phyloP scores from a whole-genome alignment of 2,797 vertebrate genomes.

The Loriculus beryllinus region DNA sequence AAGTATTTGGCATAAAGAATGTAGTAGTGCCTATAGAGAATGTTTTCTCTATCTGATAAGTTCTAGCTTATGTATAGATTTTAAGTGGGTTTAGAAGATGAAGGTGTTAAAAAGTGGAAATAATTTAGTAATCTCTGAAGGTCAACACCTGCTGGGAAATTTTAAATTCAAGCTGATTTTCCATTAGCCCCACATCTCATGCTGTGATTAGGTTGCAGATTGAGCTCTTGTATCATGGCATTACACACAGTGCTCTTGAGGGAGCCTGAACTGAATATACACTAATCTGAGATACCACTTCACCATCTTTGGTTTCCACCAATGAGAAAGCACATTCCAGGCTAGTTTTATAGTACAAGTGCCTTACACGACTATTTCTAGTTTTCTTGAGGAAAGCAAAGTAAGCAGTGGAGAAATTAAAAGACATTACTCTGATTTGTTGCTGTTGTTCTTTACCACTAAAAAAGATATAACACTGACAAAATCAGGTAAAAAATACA shows the following conservation, averaged over 20 bases:
- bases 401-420: neutral
- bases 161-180: neutral
- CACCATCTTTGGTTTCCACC: neutral
- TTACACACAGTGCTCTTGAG: neutral
- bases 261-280: neutral
- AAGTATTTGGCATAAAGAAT: neutral
- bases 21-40: neutral
- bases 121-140: neutral
- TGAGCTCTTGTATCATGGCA: neutral
- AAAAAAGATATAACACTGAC: neutral
- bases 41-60: neutral
- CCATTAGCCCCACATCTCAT: neutral
- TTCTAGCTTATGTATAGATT: neutral
- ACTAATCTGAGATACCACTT: neutral
- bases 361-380: neutral
- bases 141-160: neutral
- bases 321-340: neutral
- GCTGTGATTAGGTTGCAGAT: neutral
- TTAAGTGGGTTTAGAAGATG: neutral
- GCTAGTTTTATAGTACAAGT: neutral
- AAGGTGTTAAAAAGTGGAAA: neutral
- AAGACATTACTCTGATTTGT: neutral
- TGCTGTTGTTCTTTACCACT: neutral
- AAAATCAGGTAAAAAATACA: neutral
- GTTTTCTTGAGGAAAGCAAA: neutral